A percentile compares a stretch with the other conserved stretches of the same genome.
phyloP scores from a whole-genome alignment of 2,113 vertebrate species.

The Vidua chalybeata region DNA sequence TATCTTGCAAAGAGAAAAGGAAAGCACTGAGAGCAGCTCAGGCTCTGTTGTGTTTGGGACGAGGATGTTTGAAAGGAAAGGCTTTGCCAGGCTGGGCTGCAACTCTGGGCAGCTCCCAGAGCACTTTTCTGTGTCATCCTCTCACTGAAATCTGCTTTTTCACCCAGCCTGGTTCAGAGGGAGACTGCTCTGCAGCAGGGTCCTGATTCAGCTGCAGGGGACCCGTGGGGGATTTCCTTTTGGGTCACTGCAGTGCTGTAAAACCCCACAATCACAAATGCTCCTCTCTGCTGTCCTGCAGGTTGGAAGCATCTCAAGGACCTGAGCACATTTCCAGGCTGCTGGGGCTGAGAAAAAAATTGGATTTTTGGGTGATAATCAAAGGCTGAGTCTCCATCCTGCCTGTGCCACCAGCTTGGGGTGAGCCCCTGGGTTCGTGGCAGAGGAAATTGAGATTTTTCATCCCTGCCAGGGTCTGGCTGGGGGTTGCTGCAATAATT shows the following conservation, averaged over 20 bases:
- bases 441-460: neutral
- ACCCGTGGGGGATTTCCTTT: neutral
- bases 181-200: neutral
- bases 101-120: no score
- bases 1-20: neutral
- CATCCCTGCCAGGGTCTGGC: neutral
- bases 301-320: neutral
- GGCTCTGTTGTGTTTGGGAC: neutral
- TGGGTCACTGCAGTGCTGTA: neutral
- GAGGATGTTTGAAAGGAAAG: no score
- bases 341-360: neutral
- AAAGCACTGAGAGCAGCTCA: neutral
- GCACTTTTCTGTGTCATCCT: no score
- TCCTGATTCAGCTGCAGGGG: neutral
- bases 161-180: neutral
- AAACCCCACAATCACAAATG: neutral
- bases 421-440: fast-evolving
- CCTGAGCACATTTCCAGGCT: neutral
- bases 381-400: neutral
- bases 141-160: neutral
- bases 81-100: no score
- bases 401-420: neutral
- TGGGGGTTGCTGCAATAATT: neutral
- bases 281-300: neutral
- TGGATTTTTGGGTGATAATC: neutral